These are phyloP conservation scores for Eulemur rufifrons DNA, from an alignment of 2,113 vertebrate species.

Conservation along the genomic window DNA sequence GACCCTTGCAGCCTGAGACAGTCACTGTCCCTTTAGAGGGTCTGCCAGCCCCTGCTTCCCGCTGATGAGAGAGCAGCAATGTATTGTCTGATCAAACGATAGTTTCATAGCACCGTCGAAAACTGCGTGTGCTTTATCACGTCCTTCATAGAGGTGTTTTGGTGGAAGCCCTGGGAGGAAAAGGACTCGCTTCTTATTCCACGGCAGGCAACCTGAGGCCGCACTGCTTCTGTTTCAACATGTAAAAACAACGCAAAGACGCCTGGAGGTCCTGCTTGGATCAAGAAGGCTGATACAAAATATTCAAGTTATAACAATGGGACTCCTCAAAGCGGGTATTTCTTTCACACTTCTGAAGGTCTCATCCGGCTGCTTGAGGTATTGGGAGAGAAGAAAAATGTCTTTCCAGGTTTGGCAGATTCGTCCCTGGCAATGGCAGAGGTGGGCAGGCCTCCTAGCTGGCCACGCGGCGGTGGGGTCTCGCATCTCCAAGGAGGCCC, in stretches of 20 bases:
- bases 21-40: no score
- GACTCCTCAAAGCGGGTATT: no score
- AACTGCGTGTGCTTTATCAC: fast-evolving
- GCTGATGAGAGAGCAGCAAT: fast-evolving
- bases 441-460: fast-evolving
- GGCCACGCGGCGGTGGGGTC: background rate
- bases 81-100: no score
- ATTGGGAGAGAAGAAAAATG: background rate
- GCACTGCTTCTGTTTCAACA: background rate
- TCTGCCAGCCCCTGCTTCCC: background rate
- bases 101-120: fast-evolving
- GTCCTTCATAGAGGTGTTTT: background rate
- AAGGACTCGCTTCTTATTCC: background rate
- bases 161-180: background rate
- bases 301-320: no score
- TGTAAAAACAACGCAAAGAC: background rate
- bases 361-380: background rate
- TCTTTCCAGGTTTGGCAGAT: background rate
- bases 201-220: fast-evolving
- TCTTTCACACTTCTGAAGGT: background rate
- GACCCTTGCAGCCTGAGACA: no score
- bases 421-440: background rate
- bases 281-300: background rate
- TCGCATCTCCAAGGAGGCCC: background rate
- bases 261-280: background rate